These are phyloP conservation scores for Ctena decussata DNA, from an alignment of 2,888 invertebrate genomes.

Conservation along the genomic window DNA sequence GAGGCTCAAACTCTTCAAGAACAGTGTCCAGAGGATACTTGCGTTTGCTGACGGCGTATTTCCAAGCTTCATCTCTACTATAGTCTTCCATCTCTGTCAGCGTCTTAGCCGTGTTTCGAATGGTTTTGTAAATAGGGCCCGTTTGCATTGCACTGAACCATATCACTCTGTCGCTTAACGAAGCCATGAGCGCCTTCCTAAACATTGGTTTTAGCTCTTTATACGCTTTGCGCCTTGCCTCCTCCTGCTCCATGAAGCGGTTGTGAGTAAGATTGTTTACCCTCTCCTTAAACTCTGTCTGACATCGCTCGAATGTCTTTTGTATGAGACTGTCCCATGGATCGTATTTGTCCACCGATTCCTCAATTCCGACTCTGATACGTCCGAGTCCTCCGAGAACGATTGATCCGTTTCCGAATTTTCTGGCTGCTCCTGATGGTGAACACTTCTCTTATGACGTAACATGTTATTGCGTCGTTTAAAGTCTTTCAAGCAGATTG, in stretches of 20 bases:
- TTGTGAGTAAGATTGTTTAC: neutral
- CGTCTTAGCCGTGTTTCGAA: neutral
- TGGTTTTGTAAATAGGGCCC: neutral
- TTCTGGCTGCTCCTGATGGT: neutral
- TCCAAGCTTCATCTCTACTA: neutral
- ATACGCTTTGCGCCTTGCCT: neutral
- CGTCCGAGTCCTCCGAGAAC: neutral
- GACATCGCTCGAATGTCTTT: neutral
- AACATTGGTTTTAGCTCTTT: neutral
- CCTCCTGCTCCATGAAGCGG: neutral
- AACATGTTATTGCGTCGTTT: neutral
- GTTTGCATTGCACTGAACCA: constrained; percentile 3
- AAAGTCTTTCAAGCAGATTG: neutral
- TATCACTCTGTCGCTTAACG: neutral
- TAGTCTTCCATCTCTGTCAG: constrained; percentile 14
- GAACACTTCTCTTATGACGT: neutral
- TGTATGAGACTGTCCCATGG: neutral
- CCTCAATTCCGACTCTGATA: neutral
- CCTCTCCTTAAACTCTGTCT: neutral
- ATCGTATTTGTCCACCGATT: neutral
- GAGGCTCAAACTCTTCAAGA: constrained; percentile 1
- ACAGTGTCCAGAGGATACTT: constrained; percentile 5
- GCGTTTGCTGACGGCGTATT: neutral
- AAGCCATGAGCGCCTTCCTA: neutral
- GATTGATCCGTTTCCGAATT: neutral